Conservation (phyloP, 2,113 vertebrate genomes). For the Equus quagga region DNA sequence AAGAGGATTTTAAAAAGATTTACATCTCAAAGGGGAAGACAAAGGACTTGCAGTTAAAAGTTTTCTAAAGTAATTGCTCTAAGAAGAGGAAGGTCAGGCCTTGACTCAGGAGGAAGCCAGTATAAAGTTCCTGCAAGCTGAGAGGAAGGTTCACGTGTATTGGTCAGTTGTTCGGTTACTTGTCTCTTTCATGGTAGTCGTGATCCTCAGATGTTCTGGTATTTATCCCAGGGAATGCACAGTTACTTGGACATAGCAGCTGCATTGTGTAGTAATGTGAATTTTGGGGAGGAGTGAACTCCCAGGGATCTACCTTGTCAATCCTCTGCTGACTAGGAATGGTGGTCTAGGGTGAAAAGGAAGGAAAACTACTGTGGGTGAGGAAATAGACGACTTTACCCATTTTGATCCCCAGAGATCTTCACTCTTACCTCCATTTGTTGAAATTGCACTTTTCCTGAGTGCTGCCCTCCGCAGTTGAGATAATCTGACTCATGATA, state of each 20-base stretch:
- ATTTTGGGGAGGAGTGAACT: neutral
- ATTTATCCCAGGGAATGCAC: neutral
- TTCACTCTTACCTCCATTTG: neutral
- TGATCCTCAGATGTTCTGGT: neutral
- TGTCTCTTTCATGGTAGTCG: neutral
- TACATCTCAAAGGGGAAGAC: neutral
- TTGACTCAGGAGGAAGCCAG: neutral
- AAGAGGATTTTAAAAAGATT: neutral
- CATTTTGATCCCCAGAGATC: neutral
- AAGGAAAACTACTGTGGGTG: neutral
- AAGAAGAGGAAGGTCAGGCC: neutral
- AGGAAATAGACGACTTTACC: neutral
- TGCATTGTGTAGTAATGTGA: neutral
- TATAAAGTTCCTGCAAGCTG: neutral
- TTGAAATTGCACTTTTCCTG: neutral
- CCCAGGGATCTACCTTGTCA: neutral
- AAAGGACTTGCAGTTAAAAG: neutral
- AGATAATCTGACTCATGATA: neutral
- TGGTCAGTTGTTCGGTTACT: neutral
- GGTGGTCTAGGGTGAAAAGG: rapidly evolving
- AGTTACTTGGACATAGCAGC: neutral
- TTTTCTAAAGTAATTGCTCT: neutral
- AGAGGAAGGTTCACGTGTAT: neutral
- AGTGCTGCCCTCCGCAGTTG: neutral
- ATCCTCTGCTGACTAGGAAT: neutral